Conservation (phyloP, 2,797 vertebrate species). For the Passerculus sandwichensis region DNA sequence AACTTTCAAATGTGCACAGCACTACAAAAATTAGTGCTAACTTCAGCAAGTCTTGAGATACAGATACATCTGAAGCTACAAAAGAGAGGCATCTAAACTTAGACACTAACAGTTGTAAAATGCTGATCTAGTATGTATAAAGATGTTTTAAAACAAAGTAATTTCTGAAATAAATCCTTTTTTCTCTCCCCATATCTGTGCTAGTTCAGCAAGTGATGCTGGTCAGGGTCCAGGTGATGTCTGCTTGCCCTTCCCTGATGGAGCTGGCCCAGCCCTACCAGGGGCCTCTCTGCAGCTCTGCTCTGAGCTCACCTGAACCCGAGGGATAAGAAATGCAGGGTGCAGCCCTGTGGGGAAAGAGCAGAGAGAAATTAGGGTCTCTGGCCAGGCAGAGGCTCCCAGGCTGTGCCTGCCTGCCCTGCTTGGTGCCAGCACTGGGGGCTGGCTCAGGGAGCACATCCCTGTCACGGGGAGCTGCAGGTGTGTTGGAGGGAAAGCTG, state of each 20-base stretch:
- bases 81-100: background rate
- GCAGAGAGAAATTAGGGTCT: background rate
- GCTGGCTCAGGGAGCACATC: accelerated
- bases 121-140: background rate
- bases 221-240: background rate
- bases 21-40: background rate
- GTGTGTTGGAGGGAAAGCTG: background rate
- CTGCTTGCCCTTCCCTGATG: background rate
- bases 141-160: background rate
- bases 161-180: background rate
- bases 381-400: background rate
- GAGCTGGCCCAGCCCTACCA: background rate
- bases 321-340: background rate
- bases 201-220: background rate
- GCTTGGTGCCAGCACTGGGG: background rate
- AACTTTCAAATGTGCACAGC: background rate
- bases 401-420: accelerated
- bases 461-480: accelerated
- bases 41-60: background rate
- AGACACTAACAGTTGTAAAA: background rate
- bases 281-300: background rate
- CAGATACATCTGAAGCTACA: background rate
- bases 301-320: background rate
- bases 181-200: background rate
- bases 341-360: background rate